Conservation (phyloP, 2,888 invertebrate genomes). For the Plebejus argus region DNA sequence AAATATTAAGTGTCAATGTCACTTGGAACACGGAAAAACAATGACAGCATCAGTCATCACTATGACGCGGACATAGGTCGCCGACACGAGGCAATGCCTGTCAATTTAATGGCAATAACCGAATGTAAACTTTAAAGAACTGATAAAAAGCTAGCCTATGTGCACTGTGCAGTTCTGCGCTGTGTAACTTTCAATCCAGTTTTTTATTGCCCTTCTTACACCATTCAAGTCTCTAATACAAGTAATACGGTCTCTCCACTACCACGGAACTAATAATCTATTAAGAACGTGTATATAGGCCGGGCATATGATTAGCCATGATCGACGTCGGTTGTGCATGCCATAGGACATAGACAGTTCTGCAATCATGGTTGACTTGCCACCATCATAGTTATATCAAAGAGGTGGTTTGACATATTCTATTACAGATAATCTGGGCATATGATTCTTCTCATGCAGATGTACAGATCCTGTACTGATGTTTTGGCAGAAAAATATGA, state of each 20-base stretch:
- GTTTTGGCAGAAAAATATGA: too few relatives aligned
- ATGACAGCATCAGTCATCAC: not conserved
- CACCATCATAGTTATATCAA: too few relatives aligned
- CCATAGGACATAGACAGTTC: too few relatives aligned
- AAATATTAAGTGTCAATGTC: slow-evolving; percentile 3
- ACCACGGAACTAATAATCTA: too few relatives aligned
- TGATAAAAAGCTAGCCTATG: not conserved
- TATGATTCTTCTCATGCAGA: not conserved
- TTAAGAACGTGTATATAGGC: too few relatives aligned
- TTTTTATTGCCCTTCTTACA: not conserved
- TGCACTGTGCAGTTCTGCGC: not conserved
- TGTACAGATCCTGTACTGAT: not conserved
- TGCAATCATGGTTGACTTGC: too few relatives aligned
- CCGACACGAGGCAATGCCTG: not conserved
- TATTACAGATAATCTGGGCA: too few relatives aligned
- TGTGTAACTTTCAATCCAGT: not conserved
- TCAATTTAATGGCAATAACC: not conserved
- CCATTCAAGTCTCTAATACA: not conserved
- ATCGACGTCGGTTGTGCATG: too few relatives aligned
- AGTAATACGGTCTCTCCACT: too few relatives aligned
- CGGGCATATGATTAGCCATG: too few relatives aligned
- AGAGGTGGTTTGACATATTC: too few relatives aligned
- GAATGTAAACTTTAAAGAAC: slow-evolving; percentile 5
- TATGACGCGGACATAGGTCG: not conserved
- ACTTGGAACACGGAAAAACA: slow-evolving; percentile 3